phyloP scores from a whole-genome alignment of 2,888 invertebrate species.

The Cerastoderma edule region DNA sequence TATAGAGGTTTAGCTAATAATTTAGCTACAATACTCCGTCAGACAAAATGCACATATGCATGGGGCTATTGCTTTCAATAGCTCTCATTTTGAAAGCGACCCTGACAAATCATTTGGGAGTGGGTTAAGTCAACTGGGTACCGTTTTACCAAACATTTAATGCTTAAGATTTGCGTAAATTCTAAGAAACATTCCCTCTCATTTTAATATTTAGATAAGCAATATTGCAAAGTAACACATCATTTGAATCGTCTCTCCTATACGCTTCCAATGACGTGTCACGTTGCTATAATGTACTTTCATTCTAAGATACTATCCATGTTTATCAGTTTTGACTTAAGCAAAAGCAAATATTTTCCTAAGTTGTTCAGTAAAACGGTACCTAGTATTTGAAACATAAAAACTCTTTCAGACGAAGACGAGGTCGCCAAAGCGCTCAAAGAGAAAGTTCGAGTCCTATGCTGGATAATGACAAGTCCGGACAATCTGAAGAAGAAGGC shows the following conservation, averaged over 20 bases:
- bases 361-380: not conserved
- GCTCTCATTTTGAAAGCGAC: no score
- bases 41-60: no score
- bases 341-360: not conserved
- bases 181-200: no score
- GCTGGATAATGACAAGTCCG: constrained; percentile 98
- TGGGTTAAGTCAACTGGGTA: no score
- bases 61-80: no score
- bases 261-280: not conserved
- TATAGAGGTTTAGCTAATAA: no score
- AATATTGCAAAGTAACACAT: not conserved
- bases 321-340: not conserved
- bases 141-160: no score
- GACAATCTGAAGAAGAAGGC: constrained; percentile 94
- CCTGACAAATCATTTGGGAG: no score
- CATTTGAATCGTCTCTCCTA: not conserved
- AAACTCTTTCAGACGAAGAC: constrained; percentile 65
- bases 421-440: constrained; percentile 85
- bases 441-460: constrained; percentile 92
- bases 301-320: not conserved
- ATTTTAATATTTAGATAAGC: no score
- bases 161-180: no score
- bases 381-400: no score
- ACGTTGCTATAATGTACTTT: not conserved
- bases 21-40: no score